Evolutionary conservation across 2,113 vertebrate species (phyloP), one percentile per base, ranked within the genome.

Genomic region (Ploceus nigricollis): DNA sequence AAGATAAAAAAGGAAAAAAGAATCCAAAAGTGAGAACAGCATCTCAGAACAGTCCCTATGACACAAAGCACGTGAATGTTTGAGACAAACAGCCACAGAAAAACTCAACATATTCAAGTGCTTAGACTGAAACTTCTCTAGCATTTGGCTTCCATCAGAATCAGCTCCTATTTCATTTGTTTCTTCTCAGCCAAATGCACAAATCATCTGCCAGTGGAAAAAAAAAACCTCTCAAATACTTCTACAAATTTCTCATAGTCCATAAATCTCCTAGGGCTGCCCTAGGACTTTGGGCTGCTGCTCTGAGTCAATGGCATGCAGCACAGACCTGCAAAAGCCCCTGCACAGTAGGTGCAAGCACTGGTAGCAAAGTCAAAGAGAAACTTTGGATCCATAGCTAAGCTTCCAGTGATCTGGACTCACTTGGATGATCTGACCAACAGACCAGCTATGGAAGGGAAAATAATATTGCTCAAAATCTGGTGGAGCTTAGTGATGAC

Each of bases 1-100:
- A 79, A 89, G 23, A 61, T 7, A 4, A n/a, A 51, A 60, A 79
- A 27, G 39, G 81, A 25, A 73, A 53, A 28, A 54, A 58, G 20
- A 65, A 60, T 7, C 9, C n/a, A n/a, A 40, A 87, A 56, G 58
- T 96, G 78, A 97, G 30, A 90, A 19, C 9, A 73, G 44, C 1
- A 9, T 7, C 57, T 57, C 4, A 0, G 13, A 63, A 63, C 21
- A 48, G 47, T 28, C 35, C 30, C 40, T 33, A 15, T 8, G 22
- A 83, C 2, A 2, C 5, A 60, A 75, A 71, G 39, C 48, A 31
- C 76, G 65, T 1, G 4, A 45, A 30, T 0, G 0, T 14, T 68
- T 39, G 19, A 57, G 37, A 60, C 45, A 69, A 84, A 77, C 9
- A 33, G 31, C 17, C 39, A 47, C 23, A 44, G 33, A 42, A 85